These are phyloP conservation scores for Porites evermanni DNA, from an alignment of 92 coral and sea anemone genomes.

Conservation along the genomic window DNA sequence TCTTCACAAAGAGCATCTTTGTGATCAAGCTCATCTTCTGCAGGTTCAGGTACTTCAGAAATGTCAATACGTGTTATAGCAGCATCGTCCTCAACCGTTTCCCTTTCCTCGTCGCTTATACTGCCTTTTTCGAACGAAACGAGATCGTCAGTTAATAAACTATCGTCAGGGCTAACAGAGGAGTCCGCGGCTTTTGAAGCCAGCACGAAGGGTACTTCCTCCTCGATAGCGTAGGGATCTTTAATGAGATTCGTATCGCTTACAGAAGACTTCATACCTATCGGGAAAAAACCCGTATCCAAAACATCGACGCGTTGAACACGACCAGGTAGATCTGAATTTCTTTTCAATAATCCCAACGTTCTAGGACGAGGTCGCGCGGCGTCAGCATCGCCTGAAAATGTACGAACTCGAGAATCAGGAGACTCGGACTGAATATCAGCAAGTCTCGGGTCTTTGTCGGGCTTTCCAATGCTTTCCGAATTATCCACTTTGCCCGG, in stretches of 20 bases:
- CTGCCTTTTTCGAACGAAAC: background rate
- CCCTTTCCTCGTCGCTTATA: background rate
- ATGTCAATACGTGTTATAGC: conserved; percentile 2
- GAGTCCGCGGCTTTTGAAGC: conserved; percentile 8
- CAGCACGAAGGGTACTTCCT: background rate
- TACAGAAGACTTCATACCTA: conserved; percentile 57
- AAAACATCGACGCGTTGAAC: conserved; percentile 50
- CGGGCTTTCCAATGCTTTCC: conserved; percentile 8
- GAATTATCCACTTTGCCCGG: conserved; percentile 22
- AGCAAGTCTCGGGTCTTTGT: conserved; percentile 33
- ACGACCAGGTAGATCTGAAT: conserved; percentile 86
- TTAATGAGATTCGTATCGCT: conserved; percentile 65
- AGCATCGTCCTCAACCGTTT: background rate
- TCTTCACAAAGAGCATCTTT: background rate
- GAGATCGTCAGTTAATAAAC: conserved; percentile 12
- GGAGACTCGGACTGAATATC: conserved; percentile 54
- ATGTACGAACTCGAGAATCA: conserved; percentile 29
- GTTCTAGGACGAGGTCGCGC: conserved; percentile 65
- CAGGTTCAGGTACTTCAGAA: background rate
- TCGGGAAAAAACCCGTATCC: conserved; percentile 44
- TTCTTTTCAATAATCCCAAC: conserved; percentile 77
- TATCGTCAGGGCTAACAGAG: background rate
- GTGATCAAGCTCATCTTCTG: conserved; percentile 1
- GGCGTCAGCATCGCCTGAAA: background rate
- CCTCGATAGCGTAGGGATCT: conserved; percentile 18